Evolutionary conservation across 2,797 vertebrate species (phyloP), one percentile per base, ranked within the genome.

Genomic region (Simalia tracyae): DNA sequence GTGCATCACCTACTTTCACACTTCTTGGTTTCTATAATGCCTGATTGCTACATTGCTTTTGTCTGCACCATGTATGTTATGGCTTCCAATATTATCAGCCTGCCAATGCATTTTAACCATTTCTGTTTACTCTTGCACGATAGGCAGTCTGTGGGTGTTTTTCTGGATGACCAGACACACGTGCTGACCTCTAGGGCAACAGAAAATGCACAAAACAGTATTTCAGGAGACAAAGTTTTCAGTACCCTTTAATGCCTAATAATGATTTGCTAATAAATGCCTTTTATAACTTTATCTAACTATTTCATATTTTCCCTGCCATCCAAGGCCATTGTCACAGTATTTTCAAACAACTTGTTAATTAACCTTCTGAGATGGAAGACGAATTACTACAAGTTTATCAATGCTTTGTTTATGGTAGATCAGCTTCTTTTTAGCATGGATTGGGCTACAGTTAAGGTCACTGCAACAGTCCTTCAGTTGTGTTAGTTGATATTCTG

Each of bases 281-380:
- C 90, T 64, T 10, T 68, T 86, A 10, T 93, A 92, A 89, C 66
- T 9, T 94, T 94, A 86, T 14, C 50, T 76, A 72, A 54, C 31
- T 56, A 59, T 46, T 56, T 92, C 31, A 91, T 85, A 91, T 66
- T 91, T 63, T 42, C 92, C 12, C 60, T 90, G 76, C 88, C 94
- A 91, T 2, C 42, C 88, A 57, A 92, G 92, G 92, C 92, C 59
- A 91, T 11, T 86, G 2, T 57, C 50, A 42, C 28, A 17, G 24
- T 17, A 50, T 59, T 81, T 92, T 26, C 11, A 28, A n/a, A 64
- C 15, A 19, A 28, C 24, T 19, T 84, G 8, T 42, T 66, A 36
- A 57, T 84, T 89, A 28, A 42, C 4, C 24, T 57, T 84, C 36
- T 4, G 61, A 36, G 54, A n/a, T 7, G 0, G 28, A 60, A 1